Conservation (phyloP, 2,888 invertebrate species). For the Lithosia quadra region DNA sequence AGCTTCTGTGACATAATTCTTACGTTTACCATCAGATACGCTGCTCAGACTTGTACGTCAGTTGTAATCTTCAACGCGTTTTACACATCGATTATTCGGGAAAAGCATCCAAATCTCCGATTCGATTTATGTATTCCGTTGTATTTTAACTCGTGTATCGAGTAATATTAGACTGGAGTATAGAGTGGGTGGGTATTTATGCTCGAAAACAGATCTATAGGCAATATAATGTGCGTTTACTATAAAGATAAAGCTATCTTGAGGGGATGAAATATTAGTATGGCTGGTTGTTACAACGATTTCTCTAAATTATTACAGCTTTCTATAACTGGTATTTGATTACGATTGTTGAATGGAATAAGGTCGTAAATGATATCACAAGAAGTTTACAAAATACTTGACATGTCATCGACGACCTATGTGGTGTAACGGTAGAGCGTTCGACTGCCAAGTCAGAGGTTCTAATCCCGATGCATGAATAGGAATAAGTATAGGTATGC, state of each 20-base stretch:
- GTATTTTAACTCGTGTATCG: constrained; percentile 47
- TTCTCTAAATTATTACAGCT: constrained; percentile 29
- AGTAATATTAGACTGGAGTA: constrained; percentile 30
- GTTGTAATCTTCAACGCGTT: too few relatives aligned
- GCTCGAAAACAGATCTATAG: constrained; percentile 44
- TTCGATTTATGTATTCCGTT: constrained; percentile 27
- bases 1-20: not conserved
- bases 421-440: too few relatives aligned
- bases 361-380: not conserved
- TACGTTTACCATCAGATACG: too few relatives aligned
- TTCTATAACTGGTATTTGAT: constrained; percentile 9
- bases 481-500: too few relatives aligned
- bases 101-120: constrained; percentile 9
- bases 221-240: constrained; percentile 52
- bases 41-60: too few relatives aligned
- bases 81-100: constrained; percentile 14
- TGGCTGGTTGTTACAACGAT: constrained; percentile 26
- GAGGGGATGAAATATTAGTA: constrained; percentile 31
- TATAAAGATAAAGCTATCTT: constrained; percentile 45
- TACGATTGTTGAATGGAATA: not conserved
- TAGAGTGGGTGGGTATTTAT: constrained; percentile 62
- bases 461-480: too few relatives aligned
- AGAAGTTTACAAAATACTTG: not conserved
- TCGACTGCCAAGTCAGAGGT: too few relatives aligned
- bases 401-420: too few relatives aligned